phyloP scores from a whole-genome alignment of 2,113 vertebrate genomes.

The Montifringilla adamsi region DNA sequence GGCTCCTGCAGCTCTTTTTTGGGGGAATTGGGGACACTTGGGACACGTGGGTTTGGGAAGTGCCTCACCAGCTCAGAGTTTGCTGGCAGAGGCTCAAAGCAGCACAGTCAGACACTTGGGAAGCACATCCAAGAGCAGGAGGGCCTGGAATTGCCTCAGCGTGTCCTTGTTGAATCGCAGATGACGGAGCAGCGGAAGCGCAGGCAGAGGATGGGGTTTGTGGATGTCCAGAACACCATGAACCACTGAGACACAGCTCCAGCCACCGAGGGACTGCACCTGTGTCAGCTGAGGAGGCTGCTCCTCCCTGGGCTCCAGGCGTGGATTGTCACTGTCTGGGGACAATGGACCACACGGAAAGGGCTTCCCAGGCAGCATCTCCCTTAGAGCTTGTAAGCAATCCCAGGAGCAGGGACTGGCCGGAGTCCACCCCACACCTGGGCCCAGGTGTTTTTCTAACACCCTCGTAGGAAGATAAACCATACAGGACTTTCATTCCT shows the following conservation, averaged over 20 bases:
- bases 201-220: slow-evolving; percentile 93
- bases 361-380: neutral
- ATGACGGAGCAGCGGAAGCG: slow-evolving; percentile 98
- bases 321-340: neutral
- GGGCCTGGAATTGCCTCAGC: neutral
- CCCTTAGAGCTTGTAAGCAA: slow-evolving; percentile 7
- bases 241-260: slow-evolving; percentile 62
- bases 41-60: neutral
- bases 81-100: neutral
- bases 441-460: neutral
- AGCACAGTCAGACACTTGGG: neutral
- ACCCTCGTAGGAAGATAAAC: slow-evolving; percentile 47
- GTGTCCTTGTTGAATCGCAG: slow-evolving; percentile 63
- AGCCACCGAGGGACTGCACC: neutral
- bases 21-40: neutral
- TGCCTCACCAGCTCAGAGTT: neutral
- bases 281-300: neutral
- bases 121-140: neutral
- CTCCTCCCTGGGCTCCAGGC: neutral
- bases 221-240: slow-evolving; percentile 85
- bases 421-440: neutral
- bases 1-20: neutral
- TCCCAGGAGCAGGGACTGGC: neutral
- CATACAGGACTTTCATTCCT: slow-evolving; percentile 37
- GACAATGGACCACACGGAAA: neutral